Percentiles rank a stretch among this genome's conserved stretches.
Conservation (phyloP, 2,113 vertebrate genomes). For the Shinisaurus crocodilurus region DNA sequence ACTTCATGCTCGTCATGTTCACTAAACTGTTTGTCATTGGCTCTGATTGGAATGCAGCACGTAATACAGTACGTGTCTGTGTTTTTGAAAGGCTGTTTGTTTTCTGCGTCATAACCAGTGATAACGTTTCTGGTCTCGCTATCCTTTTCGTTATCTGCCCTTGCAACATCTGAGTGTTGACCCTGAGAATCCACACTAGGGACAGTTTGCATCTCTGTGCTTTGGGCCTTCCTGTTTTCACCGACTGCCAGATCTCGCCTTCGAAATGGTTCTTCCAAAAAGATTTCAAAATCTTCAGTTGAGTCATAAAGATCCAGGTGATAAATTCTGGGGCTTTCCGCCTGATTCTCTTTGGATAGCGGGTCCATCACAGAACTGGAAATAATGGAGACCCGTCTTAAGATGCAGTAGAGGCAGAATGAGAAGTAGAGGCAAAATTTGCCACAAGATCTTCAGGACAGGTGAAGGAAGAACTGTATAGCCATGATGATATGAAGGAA, state of each 20-base stretch:
- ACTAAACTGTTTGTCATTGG: conserved; percentile 65
- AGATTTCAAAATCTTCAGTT: conserved; percentile 78
- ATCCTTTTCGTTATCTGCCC: conserved; percentile 55
- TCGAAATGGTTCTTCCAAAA: conserved; percentile 74
- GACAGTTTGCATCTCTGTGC: conserved; percentile 39
- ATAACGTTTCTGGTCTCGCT: conserved; percentile 39
- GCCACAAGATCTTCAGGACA: neutral
- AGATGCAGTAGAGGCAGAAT: neutral
- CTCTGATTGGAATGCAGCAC: conserved; percentile 76
- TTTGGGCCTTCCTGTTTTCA: neutral
- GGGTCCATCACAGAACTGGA: conserved; percentile 34
- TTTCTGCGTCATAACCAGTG: conserved; percentile 52
- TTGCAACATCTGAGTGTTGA: conserved; percentile 48
- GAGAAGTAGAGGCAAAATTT: neutral
- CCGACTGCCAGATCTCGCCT: conserved; percentile 48
- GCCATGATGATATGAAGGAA: conserved; percentile 29
- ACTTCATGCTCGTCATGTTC: conserved; percentile 78
- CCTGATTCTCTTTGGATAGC: conserved; percentile 36
- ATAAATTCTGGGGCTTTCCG: conserved; percentile 67
- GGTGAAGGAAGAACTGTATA: neutral
- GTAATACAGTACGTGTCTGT: conserved; percentile 78
- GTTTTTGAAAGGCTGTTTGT: conserved; percentile 61
- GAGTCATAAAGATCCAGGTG: conserved; percentile 84
- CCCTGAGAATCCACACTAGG: neutral
- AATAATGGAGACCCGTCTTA: accelerated